phyloP scores from a whole-genome alignment of 2,113 vertebrate genomes.

The Grallaria varia region DNA sequence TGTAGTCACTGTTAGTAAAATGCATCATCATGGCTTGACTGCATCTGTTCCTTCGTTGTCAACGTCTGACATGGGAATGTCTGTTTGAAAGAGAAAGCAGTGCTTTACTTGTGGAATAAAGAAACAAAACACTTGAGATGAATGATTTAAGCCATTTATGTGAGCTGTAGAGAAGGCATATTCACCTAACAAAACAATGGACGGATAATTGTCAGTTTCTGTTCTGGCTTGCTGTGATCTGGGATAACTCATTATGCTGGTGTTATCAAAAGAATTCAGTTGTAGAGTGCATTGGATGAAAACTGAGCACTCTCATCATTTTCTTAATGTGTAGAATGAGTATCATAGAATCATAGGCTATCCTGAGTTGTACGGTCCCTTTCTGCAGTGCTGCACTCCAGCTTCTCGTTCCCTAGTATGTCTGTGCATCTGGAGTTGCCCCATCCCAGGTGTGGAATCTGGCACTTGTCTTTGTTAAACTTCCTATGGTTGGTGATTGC shows the following conservation, averaged over 20 bases:
- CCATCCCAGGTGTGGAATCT: not conserved
- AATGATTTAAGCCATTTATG: not conserved
- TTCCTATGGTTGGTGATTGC: not conserved
- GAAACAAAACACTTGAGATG: not conserved
- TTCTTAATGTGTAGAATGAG: not conserved
- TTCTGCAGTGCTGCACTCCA: not conserved
- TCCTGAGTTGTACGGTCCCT: not conserved
- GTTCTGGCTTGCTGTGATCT: not conserved
- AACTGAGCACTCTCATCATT: not conserved
- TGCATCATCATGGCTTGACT: not conserved
- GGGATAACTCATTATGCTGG: not conserved
- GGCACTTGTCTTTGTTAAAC: not conserved
- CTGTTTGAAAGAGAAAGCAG: not conserved
- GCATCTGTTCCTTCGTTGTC: not conserved
- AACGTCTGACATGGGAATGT: not conserved
- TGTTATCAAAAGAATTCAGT: not conserved
- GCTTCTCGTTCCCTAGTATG: not conserved
- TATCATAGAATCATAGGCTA: not conserved
- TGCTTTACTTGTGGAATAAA: not conserved
- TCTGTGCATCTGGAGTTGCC: accelerated
- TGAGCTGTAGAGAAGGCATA: not conserved
- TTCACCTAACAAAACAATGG: not conserved
- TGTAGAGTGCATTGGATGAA: not conserved
- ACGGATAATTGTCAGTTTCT: not conserved
- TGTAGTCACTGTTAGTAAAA: not conserved